phyloP scores from a whole-genome alignment of 2,113 vertebrate species.

The Cichladusa arquata region DNA sequence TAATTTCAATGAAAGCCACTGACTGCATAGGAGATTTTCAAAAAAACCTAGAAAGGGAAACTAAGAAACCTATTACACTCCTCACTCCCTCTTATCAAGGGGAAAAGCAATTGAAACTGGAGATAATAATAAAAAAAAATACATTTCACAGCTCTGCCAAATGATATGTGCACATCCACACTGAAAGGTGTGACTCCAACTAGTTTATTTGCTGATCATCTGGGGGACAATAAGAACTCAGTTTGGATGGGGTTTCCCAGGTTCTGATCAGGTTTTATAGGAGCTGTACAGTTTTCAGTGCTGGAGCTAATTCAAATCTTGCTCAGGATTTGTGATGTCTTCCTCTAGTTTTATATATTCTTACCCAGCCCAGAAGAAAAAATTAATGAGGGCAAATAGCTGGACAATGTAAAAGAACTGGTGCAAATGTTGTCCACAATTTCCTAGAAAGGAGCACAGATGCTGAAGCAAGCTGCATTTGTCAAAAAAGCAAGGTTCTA shows the following conservation, averaged over 20 bases:
- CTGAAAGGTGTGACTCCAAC: not conserved
- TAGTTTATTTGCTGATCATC: not conserved
- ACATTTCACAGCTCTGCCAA: not conserved
- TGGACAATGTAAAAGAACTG: not conserved
- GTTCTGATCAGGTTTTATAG: not conserved
- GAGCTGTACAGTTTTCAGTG: not conserved
- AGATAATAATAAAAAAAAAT: not conserved
- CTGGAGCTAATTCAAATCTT: not conserved
- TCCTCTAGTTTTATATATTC: not conserved
- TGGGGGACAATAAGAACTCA: not conserved
- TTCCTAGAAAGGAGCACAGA: not conserved
- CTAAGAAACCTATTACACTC: not conserved
- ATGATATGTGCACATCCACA: not conserved
- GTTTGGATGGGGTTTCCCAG: not conserved
- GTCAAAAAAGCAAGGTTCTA: not conserved
- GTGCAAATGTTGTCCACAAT: not conserved
- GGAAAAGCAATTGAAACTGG: not conserved
- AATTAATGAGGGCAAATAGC: not conserved
- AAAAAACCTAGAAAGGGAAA: not conserved
- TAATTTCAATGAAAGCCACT: not conserved
- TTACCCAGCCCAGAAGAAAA: not conserved
- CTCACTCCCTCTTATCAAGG: not conserved
- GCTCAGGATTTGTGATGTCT: not conserved
- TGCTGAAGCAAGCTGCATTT: not conserved
- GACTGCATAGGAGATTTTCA: not conserved